Evolutionary conservation across 1,140 invertebrate species (phyloP).

Genomic region (Vollenhovia emeryi): DNA sequence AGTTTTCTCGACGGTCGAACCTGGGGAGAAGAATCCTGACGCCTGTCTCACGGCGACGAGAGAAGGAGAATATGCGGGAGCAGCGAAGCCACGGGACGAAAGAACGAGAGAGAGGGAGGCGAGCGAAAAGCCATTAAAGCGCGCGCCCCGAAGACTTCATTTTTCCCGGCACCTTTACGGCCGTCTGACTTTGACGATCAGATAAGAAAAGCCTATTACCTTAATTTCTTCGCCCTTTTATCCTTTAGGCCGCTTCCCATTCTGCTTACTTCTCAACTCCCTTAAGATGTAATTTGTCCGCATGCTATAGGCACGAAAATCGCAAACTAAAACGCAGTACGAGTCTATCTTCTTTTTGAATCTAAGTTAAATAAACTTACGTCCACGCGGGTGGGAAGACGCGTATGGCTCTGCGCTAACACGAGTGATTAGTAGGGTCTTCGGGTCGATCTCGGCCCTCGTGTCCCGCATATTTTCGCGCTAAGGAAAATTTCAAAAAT

Average conservation of each 20-base stretch:
- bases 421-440: too few species aligned
- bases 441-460: too few species aligned
- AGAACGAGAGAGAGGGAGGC: neutral
- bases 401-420: too few species aligned
- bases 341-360: neutral
- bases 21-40: constrained; percentile 28
- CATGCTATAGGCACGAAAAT: constrained; percentile 1
- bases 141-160: constrained; percentile 27
- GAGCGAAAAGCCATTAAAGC: constrained; percentile 53
- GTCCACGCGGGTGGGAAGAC: too few species aligned
- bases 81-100: neutral
- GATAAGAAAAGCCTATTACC: constrained; percentile 62
- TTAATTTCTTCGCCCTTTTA: constrained; percentile 61
- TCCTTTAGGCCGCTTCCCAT: neutral
- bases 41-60: neutral
- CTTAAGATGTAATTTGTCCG: neutral
- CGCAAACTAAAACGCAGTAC: neutral
- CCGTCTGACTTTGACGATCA: constrained; percentile 58
- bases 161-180: constrained; percentile 58
- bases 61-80: neutral
- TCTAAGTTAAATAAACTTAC: neutral
- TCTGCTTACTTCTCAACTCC: constrained; percentile 4
- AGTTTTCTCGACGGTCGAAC: constrained; percentile 48
- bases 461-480: too few species aligned
- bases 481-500: too few species aligned